phyloP scores from a whole-genome alignment of 1,140 invertebrate genomes.

The Homarus americanus region DNA sequence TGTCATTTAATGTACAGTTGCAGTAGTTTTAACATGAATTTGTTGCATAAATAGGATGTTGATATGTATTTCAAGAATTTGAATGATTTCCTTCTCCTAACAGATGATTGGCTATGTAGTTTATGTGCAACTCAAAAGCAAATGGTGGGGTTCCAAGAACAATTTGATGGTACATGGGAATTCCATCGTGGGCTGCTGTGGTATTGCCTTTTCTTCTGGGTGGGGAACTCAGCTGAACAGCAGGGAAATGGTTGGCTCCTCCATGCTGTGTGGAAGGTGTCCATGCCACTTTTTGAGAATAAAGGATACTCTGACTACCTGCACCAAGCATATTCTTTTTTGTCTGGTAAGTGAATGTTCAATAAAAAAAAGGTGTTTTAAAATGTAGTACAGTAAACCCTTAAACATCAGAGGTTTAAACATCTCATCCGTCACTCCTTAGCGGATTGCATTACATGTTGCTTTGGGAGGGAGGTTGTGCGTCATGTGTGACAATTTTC shows the following conservation, averaged over 20 bases:
- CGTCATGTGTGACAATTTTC: too few species aligned
- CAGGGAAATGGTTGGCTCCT: constrained; percentile 60
- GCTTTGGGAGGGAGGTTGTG: too few species aligned
- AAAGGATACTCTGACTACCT: constrained; percentile 39
- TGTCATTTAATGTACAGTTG: too few species aligned
- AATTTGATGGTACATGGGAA: constrained; percentile 31
- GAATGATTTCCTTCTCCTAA: background rate
- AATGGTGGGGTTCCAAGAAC: background rate
- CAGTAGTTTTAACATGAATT: too few species aligned
- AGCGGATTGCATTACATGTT: too few species aligned
- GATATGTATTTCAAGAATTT: background rate
- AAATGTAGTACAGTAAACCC: too few species aligned
- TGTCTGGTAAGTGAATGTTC: constrained; percentile 56
- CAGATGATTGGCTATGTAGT: constrained; percentile 63
- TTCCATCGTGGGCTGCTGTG: constrained; percentile 57
- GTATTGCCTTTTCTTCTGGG: constrained; percentile 59
- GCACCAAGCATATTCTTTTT: constrained; percentile 48
- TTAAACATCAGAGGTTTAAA: too few species aligned
- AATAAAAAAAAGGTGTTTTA: too few species aligned
- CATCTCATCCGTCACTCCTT: too few species aligned
- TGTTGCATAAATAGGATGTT: too few species aligned
- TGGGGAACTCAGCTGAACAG: constrained; percentile 33
- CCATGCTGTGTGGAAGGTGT: constrained; percentile 61
- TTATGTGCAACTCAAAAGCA: background rate
- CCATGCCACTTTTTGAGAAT: constrained; percentile 53